Evolutionary conservation across 1,140 invertebrate genomes (phyloP), one percentile per base, ranked within the genome.

Genomic region (Panulirus ornatus): DNA sequence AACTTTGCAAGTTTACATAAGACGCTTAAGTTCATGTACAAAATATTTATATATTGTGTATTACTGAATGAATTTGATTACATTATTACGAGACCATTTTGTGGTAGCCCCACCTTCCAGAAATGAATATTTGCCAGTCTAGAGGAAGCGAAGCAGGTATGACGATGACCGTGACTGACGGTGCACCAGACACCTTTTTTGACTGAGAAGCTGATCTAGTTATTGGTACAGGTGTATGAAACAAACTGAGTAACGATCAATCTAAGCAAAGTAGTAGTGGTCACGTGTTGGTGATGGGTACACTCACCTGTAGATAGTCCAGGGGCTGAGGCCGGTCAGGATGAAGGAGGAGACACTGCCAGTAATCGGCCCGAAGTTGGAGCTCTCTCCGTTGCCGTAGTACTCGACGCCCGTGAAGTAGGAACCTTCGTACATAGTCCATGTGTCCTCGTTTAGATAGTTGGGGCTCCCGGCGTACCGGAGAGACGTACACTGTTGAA

Each of bases 301-400:
- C 40, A 70, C 58, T 91, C 63, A 91, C 89, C 42, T 75, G 73
- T 85, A 91, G 81, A 91, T 66, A 44, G 89, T 91, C 89, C 89
- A 91, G 14, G 82, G 71, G 36, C 27, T 79, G n/a, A 9, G 6
- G 22, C 89, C 89, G 27, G 63, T 85, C n/a, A 91, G 30, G 82
- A 91, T 78, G n/a, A 91, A 0, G 11, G 89, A 91, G n/a, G 83
- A 91, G 5, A 66, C 70, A 40, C 79, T 47, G 11, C 22, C 22
- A 1, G 51, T 47, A 30, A 91, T 8, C n/a, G 44, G 6, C 2
- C 27, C 51, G 0, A 88, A 70, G 40, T 11, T 14, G 19, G 38
- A 9, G 9, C 5, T 11, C 14, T 85, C 66, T 1, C 9, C 11
- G 34, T 38, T 44, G 9, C 71, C 75, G 11, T 47, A 71, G 40